Evolutionary conservation across 1,140 invertebrate genomes (phyloP).

Genomic region (Zaprionus lachaisei): DNA sequence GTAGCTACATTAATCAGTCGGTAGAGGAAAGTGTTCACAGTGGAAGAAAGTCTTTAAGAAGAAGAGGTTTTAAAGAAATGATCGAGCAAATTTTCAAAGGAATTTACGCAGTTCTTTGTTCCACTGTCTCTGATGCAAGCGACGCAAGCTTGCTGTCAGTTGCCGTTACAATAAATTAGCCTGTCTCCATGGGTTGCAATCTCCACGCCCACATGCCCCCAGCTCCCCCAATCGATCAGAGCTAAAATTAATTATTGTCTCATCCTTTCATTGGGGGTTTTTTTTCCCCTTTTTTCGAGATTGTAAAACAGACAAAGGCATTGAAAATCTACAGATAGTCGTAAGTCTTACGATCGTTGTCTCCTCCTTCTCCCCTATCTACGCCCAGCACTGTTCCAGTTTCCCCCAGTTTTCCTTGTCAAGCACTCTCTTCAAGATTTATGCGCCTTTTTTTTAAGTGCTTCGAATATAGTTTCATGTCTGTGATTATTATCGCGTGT

Average conservation of each 20-base stretch:
- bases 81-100: background rate
- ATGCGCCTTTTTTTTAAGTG: constrained; percentile 68
- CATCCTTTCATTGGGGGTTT: constrained; percentile 26
- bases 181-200: constrained; percentile 63
- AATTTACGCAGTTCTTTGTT: constrained; percentile 3
- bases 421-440: constrained; percentile 58
- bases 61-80: background rate
- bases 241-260: constrained; percentile 45
- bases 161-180: constrained; percentile 81
- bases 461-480: constrained; percentile 76
- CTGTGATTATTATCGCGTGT: constrained; percentile 65
- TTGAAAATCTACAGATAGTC: constrained; percentile 39
- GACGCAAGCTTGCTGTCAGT: constrained; percentile 56
- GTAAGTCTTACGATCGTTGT: constrained; percentile 34
- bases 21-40: constrained; percentile 64
- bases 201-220: constrained; percentile 40
- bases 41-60: background rate
- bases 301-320: constrained; percentile 28
- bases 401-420: constrained; percentile 19
- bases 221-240: constrained; percentile 8
- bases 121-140: background rate
- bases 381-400: background rate
- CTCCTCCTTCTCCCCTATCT: background rate
- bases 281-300: background rate
- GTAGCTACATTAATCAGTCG: constrained; percentile 30